Evolutionary conservation across 64 coral and sea anemone genomes (phyloP), one percentile per base, ranked within the genome.

Genomic region (Stichodactyla helianthus): DNA sequence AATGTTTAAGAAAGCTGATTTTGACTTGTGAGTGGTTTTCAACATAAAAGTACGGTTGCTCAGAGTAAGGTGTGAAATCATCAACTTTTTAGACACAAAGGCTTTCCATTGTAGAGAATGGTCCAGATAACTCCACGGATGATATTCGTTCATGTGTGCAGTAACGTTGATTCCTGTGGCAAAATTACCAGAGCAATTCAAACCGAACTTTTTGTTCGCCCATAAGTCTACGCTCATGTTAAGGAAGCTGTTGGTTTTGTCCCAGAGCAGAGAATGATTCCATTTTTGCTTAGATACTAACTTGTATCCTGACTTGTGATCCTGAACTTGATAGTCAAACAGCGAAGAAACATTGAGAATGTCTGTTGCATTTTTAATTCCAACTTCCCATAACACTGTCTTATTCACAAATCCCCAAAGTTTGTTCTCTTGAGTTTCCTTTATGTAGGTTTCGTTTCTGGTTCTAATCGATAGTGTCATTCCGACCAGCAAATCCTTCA

Each of bases 101-200:
- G 85, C 89, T 51, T 91, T 70, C 93, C 93, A 94, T 44, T 44
- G 35, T 3, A 44, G 35, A 44, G 35, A 44, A 44, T 44, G 35
- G 35, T 44, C 35, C 35, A 44, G 35, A 44, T 44, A 44, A 44
- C 35, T 44, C 35, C 35, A 44, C 28, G 91, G 53, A 20, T 91
- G 60, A 1, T 85, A 91, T 8, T 91, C 77, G 60, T 94, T 94
- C 8, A 91, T 70, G 70, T 94, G 91, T 10, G 89, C 86, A 5
- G 53, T 91, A 3, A 78, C 54, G 53, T 91, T 94, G 2, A 94
- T 88, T 19, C 53, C 88, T 0, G 79, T 84, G 81, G 59, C 80
- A 82, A 94, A 91, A 44, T 79, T 94, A 17, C 93, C 93, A n/a
- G 93, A 94, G 71, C 89, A 85, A 82, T 94, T 94, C 7, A 94